Evolutionary conservation across 2,888 invertebrate genomes (phyloP).

Genomic region (Agrilus mali): DNA sequence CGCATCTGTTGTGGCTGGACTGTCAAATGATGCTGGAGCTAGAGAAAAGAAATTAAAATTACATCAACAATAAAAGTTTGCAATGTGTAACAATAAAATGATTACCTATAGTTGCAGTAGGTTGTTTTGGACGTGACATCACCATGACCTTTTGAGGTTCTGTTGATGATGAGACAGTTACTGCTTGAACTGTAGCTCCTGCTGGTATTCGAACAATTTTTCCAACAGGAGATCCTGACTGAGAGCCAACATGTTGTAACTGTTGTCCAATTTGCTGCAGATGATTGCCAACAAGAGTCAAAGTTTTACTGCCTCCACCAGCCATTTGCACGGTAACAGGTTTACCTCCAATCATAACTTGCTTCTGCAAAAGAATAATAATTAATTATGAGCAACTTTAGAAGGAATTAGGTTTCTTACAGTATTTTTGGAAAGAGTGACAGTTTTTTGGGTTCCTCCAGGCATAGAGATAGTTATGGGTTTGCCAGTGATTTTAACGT

Average conservation of each 20-base stretch:
- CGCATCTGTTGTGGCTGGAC: constrained; percentile 48
- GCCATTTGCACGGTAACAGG: constrained; percentile 61
- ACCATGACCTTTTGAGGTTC: constrained; percentile 36
- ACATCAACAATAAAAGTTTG: neutral
- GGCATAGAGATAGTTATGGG: constrained; percentile 59
- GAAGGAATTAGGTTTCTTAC: constrained; percentile 19
- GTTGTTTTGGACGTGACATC: constrained; percentile 41
- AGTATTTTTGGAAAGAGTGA: constrained; percentile 45
- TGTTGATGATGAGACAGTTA: constrained; percentile 19
- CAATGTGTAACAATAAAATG: neutral
- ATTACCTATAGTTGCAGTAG: constrained; percentile 39
- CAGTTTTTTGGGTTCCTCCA: constrained; percentile 42
- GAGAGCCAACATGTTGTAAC: constrained; percentile 3
- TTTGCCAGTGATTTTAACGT: constrained; percentile 46
- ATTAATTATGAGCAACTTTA: too few species aligned
- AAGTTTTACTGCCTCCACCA: constrained; percentile 46
- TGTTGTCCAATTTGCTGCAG: constrained; percentile 19
- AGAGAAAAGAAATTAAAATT: constrained; percentile 7
- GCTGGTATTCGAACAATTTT: constrained; percentile 31
- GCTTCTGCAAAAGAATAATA: constrained; percentile 33
- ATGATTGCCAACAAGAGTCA: constrained; percentile 40
- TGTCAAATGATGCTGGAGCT: constrained; percentile 41
- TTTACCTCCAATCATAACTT: constrained; percentile 56
- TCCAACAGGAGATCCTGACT: constrained; percentile 16
- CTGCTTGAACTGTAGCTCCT: constrained; percentile 22